A percentile compares a stretch with the other conserved stretches of the same genome.
Evolutionary conservation across 37 sponge, comb jelly and placozoan genomes (phyloP).

Genomic region (Hormiphora californensis): DNA sequence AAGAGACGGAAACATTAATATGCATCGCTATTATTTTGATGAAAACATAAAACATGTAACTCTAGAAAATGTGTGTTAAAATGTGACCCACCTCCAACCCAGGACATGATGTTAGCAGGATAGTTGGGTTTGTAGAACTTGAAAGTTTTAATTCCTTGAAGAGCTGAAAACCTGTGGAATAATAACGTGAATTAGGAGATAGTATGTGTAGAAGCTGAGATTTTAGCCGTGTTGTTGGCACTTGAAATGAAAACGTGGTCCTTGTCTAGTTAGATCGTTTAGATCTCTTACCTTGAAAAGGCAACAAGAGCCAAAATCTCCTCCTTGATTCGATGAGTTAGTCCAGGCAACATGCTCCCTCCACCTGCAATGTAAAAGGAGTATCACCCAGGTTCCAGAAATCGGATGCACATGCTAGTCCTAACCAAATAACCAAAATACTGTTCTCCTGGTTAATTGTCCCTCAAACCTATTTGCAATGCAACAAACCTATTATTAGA

Average conservation of each 20-base stretch:
- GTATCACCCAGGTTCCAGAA: background rate
- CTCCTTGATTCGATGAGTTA: constrained; percentile 17
- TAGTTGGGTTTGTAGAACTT: constrained; percentile 53
- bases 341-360: constrained; percentile 13
- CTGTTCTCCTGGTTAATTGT: no score
- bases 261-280: no score
- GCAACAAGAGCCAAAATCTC: background rate
- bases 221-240: no score
- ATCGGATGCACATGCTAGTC: background rate
- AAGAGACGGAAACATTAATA: background rate
- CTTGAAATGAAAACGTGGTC: no score
- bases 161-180: no score
- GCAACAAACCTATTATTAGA: constrained; percentile 33
- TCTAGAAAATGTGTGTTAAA: background rate
- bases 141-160: no score
- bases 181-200: no score
- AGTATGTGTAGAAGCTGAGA: background rate
- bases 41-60: background rate
- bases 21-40: background rate
- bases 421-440: background rate
- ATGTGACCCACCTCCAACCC: constrained; percentile 3
- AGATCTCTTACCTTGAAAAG: no score
- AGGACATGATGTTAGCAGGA: constrained; percentile 7
- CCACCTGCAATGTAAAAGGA: background rate
- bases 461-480: no score